Evolutionary conservation across 2,888 invertebrate genomes (phyloP).

Genomic region (Aleiodes testaceus): DNA sequence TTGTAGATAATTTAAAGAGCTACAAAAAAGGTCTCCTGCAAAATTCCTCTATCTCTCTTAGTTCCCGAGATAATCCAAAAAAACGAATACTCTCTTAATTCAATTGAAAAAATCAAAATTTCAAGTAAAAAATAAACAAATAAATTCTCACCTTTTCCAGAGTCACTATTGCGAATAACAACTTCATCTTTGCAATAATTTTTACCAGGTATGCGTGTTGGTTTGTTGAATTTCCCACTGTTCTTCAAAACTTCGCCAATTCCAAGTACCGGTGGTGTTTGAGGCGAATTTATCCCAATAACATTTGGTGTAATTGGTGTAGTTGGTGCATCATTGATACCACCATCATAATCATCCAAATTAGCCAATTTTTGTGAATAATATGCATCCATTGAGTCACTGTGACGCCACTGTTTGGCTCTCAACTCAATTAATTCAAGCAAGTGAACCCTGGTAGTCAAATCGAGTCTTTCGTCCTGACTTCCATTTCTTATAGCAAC

Average conservation of each 20-base stretch:
- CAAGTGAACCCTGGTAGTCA: conserved; percentile 88
- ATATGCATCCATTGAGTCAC: conserved; percentile 88
- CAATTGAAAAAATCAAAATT: background rate
- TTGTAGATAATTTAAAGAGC: too few relatives aligned
- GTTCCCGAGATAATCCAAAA: too few relatives aligned
- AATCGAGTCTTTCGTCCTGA: conserved; percentile 89
- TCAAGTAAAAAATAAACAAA: background rate
- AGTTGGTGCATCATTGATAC: conserved; percentile 62
- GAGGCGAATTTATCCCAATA: conserved; percentile 72
- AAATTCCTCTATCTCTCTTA: too few relatives aligned
- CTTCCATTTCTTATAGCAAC: conserved; percentile 91
- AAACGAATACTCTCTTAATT: background rate
- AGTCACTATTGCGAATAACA: conserved; percentile 94
- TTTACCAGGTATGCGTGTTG: conserved; percentile 92
- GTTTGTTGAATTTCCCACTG: conserved; percentile 91
- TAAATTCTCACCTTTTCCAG: conserved; percentile 87
- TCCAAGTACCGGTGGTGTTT: conserved; percentile 78
- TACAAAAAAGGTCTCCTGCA: too few relatives aligned
- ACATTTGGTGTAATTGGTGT: conserved; percentile 62
- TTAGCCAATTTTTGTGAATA: conserved; percentile 76
- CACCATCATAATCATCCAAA: conserved; percentile 64
- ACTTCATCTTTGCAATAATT: conserved; percentile 97
- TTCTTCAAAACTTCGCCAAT: conserved; percentile 91
- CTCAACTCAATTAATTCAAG: conserved; percentile 94
- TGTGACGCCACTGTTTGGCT: conserved; percentile 92